Base-by-base conservation (phyloP, 1,140 invertebrate species). In the Drosophila lini region DNA sequence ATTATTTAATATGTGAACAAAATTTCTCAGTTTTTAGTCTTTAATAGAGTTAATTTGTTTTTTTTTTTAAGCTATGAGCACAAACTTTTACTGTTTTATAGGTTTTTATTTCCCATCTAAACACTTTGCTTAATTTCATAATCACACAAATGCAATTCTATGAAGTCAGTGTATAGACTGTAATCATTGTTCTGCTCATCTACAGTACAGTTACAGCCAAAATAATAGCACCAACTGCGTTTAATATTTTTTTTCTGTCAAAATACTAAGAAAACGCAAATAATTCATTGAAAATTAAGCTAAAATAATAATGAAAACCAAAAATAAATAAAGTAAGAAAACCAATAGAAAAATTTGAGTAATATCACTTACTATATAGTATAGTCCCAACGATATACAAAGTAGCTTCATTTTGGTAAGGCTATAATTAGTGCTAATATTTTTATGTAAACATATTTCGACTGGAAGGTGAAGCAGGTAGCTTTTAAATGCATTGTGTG, bases 401-500 rank as follows among this genome's bases (percentile, higher is more conserved):
- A 4, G 13, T 16, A 50, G 8, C 16, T 50, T 11, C 15, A 31
- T 48, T 28, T n/a, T 22, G 10, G 7, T n/a, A 25, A 28, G 9
- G 15, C 25, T 6, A 48, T 48, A 48, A 48, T 48, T 48, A 48
- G 10, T 50, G 48, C 48, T 50, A 32, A 50, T 32, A 16, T 50
- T 16, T 32, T 32, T 16, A 10, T 31, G 47, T 16, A 32, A 32
- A 50, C 48, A 50, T 3, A 50, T 11, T 50, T 32, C n/a, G 10
- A 32, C 3, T 53, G 32, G 8, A 22, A 10, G 52, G 19, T 38
- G 7, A 55, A 28, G 11, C 16, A 50, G n/a, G n/a, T 36, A 15
- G 16, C 16, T 50, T 22, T 19, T 15, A 10, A 36, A 19, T 34
- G 31, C 31, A 52, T 34, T 52, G n/a, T 19, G 48, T 74, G 82